Base-by-base conservation (phyloP, 30 jellyfish, hydroid and myxozoan genomes). In the Hydra vulgaris region DNA sequence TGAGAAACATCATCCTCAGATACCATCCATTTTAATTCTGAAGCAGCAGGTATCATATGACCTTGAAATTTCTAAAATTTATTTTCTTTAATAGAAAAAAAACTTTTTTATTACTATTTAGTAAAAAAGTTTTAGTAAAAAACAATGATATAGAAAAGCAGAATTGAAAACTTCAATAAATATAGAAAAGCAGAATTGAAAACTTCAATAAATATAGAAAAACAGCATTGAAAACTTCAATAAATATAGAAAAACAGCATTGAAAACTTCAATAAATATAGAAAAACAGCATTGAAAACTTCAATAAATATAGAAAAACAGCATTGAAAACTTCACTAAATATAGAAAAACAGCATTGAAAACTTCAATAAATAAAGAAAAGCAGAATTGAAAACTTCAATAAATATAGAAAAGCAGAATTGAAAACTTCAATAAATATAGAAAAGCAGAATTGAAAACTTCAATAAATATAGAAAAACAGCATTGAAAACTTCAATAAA, bases 11-110 rank as follows among this genome's bases (percentile, higher is more conserved):
- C 96, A 21, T 77, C 94, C 78, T 91, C 96, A 15, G 95, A 68
- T 25, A 91, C 95, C 79, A 91, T 87, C 98, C 98, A 91, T 56
- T 82, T 91, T 83, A 91, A 71, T 21, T 91, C 98, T 0, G 98
- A 91, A 18, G 98, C 98, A 1, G 96, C 96, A 8, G 98, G 98
- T 17, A 91, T 54, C 66, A 79, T 80, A 23, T 87, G 95, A 21
- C 89, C 89, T 26, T 81, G 90, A 78, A 91, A 91, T 73, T 91
- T 91, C 90, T 80, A 66, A 53, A 78, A 78, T 1, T 20, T 15
- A n/a, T n/a, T 16, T n/a, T n/a, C n/a, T n/a, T n/a, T n/a, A n/a
- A n/a, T n/a, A n/a, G n/a, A n/a, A n/a, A n/a, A n/a, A n/a, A n/a
- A n/a, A n/a, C n/a, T n/a, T n/a, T n/a, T n/a, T n/a, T n/a, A n/a